phyloP scores from a whole-genome alignment of 2,797 vertebrate genomes.

The Hydrophis major region DNA sequence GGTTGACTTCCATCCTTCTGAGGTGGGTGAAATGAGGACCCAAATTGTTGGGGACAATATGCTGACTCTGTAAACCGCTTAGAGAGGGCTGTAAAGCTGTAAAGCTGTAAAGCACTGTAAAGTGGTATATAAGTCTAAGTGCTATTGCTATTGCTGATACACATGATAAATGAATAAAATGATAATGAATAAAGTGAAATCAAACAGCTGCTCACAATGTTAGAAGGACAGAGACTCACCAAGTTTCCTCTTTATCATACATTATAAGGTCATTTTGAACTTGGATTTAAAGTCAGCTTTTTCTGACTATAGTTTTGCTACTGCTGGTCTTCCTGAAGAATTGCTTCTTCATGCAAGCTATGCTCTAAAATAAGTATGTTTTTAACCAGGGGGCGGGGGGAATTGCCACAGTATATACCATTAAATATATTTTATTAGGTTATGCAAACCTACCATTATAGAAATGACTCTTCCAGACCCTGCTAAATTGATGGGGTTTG shows the following conservation, averaged over 20 bases:
- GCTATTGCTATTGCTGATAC: background rate
- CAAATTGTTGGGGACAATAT: too few relatives aligned
- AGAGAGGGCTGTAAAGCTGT: too few relatives aligned
- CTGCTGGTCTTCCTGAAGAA: background rate
- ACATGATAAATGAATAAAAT: background rate
- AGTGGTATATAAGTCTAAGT: too few relatives aligned
- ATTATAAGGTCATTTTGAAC: background rate
- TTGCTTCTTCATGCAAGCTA: background rate
- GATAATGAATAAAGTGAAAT: background rate
- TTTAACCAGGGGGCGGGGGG: background rate
- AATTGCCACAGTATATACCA: background rate
- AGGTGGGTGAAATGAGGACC: too few relatives aligned
- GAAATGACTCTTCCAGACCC: background rate
- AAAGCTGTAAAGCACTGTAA: too few relatives aligned
- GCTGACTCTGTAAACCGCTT: too few relatives aligned
- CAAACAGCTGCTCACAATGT: background rate
- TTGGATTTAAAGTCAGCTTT: background rate
- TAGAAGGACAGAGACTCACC: background rate
- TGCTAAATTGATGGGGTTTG: background rate
- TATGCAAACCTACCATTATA: background rate
- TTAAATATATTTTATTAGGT: background rate
- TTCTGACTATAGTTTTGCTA: background rate
- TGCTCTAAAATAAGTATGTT: background rate
- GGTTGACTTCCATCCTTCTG: too few relatives aligned
- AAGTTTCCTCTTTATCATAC: background rate